These are phyloP conservation scores for Quadriops clusia DNA, from an alignment of 2,888 invertebrate species.

Conservation along the genomic window DNA sequence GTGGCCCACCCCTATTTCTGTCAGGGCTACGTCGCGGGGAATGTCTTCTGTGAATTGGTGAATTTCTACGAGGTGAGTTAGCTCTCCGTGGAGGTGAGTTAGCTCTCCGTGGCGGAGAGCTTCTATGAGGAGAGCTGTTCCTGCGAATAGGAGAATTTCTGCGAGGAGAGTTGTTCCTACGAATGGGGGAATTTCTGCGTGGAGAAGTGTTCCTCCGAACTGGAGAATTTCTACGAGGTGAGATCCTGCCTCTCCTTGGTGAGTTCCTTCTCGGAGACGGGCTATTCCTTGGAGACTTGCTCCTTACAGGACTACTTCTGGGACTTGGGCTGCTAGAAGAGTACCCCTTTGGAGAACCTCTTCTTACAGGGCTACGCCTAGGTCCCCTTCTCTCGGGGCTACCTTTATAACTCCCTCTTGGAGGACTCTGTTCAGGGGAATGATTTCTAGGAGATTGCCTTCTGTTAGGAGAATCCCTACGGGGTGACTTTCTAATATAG, in stretches of 20 bases:
- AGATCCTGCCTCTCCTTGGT: conserved; percentile 11
- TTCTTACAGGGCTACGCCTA: conserved; percentile 9
- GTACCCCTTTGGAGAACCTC: conserved; percentile 12
- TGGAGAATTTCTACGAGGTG: conserved; percentile 9
- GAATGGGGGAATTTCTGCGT: conserved; percentile 6
- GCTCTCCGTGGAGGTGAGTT: conserved; percentile 12
- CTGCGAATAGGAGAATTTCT: conserved; percentile 12
- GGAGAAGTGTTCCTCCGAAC: conserved; percentile 11
- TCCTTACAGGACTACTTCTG: conserved; percentile 8
- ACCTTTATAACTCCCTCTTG: conserved; percentile 7
- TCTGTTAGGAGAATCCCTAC: conserved; percentile 10
- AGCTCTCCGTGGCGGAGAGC: conserved; percentile 4
- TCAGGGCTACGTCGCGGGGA: conserved; percentile 14
- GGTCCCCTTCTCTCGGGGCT: conserved; percentile 10
- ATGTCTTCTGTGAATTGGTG: conserved; percentile 11
- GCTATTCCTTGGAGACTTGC: conserved; percentile 11
- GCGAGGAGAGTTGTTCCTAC: conserved; percentile 9
- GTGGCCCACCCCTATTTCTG: conserved; percentile 1
- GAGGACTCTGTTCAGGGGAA: conserved; percentile 4
- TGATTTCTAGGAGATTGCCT: conserved; percentile 12
- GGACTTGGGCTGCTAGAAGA: no score
- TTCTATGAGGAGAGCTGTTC: conserved; percentile 11
- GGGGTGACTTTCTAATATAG: conserved; percentile 8
- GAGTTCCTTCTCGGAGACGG: conserved; percentile 15
- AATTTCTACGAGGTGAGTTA: no score